Evolutionary conservation across 2,888 invertebrate genomes (phyloP), one percentile per base, ranked within the genome.

Genomic region (Campoplex capitator): DNA sequence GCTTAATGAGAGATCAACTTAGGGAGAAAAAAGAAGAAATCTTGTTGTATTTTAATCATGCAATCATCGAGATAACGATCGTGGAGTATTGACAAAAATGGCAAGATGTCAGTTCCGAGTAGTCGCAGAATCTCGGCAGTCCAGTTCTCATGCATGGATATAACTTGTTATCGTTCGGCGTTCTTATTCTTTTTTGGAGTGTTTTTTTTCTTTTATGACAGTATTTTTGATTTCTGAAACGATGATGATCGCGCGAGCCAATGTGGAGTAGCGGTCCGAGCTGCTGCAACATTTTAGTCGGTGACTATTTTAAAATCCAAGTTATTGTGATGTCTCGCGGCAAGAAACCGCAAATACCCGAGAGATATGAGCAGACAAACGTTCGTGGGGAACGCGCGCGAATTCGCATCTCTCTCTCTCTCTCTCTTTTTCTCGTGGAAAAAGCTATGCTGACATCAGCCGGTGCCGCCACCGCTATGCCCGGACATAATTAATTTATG

Each of bases 401-500:
- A 23, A 35, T 6, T 38, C 38, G 38, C 8, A 18, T 80, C 54
- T 73, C 23, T 65, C 65, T 65, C 54, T n/a, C 8, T 81, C 73
- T 73, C 28, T 18, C 32, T 23, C 23, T 23, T 23, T 23, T 23
- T 23, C 23, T 51, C 13, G 86, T 67, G 65, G 8, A 71, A 42
- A 78, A 78, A 83, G 80, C 78, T 82, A 77, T 83, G 90, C 89
- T 88, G 89, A 89, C 89, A 90, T 91, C 91, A 91, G 90, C 90
- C 91, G 23, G 0, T 23, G 91, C 90, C 89, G 88, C 88, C 84
- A 88, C 88, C 88, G 90, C 86, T 86, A 79, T 83, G 88, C 88
- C 88, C 89, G 91, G 91, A 92, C 92, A 93, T 93, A 93, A 93
- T 93, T 93, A 93, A 93, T 93, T 93, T 93, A 93, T 93, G 93